A percentile compares a stretch with the other conserved stretches of the same genome.
Evolutionary conservation across 2,113 vertebrate genomes (phyloP).

Genomic region (Syngnathus scovelli): DNA sequence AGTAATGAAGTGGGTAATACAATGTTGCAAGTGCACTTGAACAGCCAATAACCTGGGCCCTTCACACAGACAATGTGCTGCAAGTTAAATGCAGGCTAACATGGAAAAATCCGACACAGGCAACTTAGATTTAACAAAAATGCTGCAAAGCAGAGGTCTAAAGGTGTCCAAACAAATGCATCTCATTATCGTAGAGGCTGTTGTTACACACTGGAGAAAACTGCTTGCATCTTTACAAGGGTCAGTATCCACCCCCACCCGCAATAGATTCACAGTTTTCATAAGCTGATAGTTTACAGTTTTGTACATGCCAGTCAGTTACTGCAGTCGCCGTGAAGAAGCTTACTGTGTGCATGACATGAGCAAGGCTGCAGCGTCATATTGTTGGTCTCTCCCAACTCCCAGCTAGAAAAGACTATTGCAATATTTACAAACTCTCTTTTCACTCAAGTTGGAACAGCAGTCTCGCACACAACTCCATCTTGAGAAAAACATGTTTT

Average conservation of each 20-base stretch:
- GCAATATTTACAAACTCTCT: conserved; percentile 1
- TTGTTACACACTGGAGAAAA: conserved; percentile 31
- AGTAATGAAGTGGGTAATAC: conserved; percentile 32
- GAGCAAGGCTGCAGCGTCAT: conserved; percentile 23
- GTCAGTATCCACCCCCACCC: neutral
- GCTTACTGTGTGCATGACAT: conserved; percentile 30
- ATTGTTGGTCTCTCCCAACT: conserved; percentile 11
- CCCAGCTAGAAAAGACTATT: conserved; percentile 1
- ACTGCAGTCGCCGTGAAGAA: conserved; percentile 37
- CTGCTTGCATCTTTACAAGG: conserved; percentile 18
- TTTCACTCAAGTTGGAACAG: conserved; percentile 7
- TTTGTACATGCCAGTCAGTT: conserved; percentile 27
- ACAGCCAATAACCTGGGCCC: conserved; percentile 36
- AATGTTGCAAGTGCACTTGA: conserved; percentile 55
- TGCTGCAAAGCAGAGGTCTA: conserved; percentile 42
- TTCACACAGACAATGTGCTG: conserved; percentile 33
- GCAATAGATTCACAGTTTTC: conserved; percentile 40
- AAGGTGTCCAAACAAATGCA: conserved; percentile 61
- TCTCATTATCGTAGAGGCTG: conserved; percentile 51
- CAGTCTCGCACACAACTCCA: neutral
- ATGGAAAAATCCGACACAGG: conserved; percentile 49
- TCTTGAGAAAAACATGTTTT: neutral
- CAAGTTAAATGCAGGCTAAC: conserved; percentile 51
- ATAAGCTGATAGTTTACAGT: conserved; percentile 27
- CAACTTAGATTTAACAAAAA: conserved; percentile 40